Evolutionary conservation across 2,888 invertebrate species (phyloP).

Genomic region (Acleris holmiana): DNA sequence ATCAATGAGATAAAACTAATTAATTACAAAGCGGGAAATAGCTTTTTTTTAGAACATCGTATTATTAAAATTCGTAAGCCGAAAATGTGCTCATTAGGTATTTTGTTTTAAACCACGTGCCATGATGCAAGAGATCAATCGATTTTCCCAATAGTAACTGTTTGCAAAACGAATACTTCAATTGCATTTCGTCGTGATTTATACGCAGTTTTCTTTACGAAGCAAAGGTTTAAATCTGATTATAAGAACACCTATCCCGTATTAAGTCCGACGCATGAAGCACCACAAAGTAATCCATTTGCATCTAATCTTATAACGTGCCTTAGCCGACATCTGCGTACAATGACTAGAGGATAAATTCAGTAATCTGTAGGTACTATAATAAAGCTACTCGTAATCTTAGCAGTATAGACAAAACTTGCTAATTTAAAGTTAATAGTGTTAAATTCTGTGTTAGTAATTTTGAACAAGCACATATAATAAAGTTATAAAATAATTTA

Average conservation of each 20-base stretch:
- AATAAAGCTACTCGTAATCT: no score
- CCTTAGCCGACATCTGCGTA: constrained; percentile 60
- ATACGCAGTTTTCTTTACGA: constrained; percentile 26
- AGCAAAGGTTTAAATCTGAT: constrained; percentile 58
- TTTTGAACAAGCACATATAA: no score
- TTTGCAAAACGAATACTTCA: no score
- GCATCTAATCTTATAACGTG: constrained; percentile 82
- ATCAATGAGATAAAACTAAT: constrained; percentile 32
- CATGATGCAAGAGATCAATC: no score
- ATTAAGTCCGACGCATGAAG: constrained; percentile 56
- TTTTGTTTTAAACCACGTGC: neutral
- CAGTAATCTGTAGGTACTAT: neutral
- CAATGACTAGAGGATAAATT: constrained; percentile 17
- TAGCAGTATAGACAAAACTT: no score
- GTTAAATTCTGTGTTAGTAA: no score
- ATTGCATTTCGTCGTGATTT: no score
- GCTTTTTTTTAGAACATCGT: neutral
- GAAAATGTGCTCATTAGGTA: neutral
- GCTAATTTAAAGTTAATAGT: no score
- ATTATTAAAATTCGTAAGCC: no score
- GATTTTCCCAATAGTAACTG: no score
- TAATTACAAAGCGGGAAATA: constrained; percentile 15
- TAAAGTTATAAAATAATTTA: no score
- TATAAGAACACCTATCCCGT: constrained; percentile 61
- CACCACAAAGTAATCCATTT: constrained; percentile 81